Evolutionary conservation across 2,113 vertebrate species (phyloP), one percentile per base, ranked within the genome.

Genomic region (Lycaon pictus): DNA sequence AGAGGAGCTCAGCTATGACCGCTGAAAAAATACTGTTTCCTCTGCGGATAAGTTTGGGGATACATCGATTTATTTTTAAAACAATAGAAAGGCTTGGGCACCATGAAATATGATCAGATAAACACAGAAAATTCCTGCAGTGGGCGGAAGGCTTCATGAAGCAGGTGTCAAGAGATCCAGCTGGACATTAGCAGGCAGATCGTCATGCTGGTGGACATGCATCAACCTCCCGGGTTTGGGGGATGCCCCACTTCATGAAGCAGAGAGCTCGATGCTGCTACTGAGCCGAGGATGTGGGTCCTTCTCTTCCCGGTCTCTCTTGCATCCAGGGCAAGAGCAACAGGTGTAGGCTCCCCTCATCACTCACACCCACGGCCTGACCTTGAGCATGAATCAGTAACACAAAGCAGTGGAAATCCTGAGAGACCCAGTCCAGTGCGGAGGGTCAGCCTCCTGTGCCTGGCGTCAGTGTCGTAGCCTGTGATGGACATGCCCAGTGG

Each of bases 381-480:
- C 62, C 48, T 48, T 9, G 58, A 91, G 58, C 25, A 23, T 37
- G 65, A 69, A 58, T 53, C 51, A 58, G 13, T 25, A 3, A 81
- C 0, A 35, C 20, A 10, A 65, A 67, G 71, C 7, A 29, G 5
- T 22, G 27, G 27, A 55, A 32, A 0, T 10, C 60, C 56, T 23
- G 13, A 62, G 62, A 83, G 62, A 67, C 0, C 5, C 53, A 13
- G 29, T 43, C 51, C 3, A 0, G 51, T 13, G 25, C 90, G 51
- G 0, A 43, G 43, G 43, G 43, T 43, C 12, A 13, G 23, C 25
- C 32, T 48, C 48, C 91, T 23, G 7, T 1, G 11, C 16, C 74
- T n/a, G 13, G 67, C 3, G 0, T 23, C 56, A 20, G 56, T 2
- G 15, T 35, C 0, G 3, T 0, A 23, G 3, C 23, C n/a, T 35